phyloP scores from a whole-genome alignment of 2,888 invertebrate genomes.

The Cheilosia soror region DNA sequence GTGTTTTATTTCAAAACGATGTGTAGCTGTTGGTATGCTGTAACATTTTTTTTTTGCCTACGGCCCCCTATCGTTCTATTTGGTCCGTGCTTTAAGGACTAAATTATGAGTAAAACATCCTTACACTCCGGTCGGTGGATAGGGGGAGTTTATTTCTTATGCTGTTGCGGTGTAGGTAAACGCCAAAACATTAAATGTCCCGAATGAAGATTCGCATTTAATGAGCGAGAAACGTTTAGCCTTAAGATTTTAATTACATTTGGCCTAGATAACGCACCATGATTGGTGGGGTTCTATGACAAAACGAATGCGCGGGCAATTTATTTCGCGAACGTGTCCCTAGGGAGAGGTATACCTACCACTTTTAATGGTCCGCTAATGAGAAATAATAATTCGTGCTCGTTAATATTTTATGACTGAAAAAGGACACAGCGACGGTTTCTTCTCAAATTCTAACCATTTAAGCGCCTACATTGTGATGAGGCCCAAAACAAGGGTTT shows the following conservation, averaged over 20 bases:
- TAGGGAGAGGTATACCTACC: not conserved
- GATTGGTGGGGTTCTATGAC: not conserved
- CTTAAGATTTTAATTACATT: constrained; percentile 27
- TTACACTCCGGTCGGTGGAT: not conserved
- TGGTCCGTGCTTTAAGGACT: not conserved
- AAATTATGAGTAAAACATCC: constrained; percentile 3
- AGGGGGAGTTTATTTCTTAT: not conserved
- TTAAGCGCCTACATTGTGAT: too few species aligned
- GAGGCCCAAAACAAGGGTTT: too few species aligned
- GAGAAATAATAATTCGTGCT: not conserved
- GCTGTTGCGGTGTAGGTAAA: not conserved
- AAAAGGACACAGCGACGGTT: not conserved
- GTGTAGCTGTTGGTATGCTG: not conserved
- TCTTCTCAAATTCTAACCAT: too few species aligned
- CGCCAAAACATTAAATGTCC: constrained; percentile 11
- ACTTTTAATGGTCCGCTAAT: not conserved
- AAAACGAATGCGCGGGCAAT: too few species aligned
- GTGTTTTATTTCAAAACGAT: not conserved
- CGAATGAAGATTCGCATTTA: constrained; percentile 12
- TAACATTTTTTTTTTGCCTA: not conserved
- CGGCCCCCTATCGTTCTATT: not conserved
- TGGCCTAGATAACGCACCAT: constrained; percentile 4
- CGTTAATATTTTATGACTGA: not conserved
- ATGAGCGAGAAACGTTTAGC: constrained; percentile 15
- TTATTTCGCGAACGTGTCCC: not conserved